Evolutionary conservation across 2,113 vertebrate species (phyloP), one percentile per base, ranked within the genome.

Genomic region (Sminthopsis crassicaudata): DNA sequence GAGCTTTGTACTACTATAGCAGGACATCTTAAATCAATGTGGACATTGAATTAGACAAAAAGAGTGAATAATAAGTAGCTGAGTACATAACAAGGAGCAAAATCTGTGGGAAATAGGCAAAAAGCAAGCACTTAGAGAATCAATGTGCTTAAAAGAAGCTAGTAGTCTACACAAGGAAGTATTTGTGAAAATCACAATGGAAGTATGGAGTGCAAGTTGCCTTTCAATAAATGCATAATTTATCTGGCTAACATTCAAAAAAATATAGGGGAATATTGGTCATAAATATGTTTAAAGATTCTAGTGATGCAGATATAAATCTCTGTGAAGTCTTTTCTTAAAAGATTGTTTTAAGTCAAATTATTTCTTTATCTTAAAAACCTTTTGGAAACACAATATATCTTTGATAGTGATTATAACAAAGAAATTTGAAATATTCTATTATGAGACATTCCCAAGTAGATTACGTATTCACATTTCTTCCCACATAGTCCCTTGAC

Each of bases 11-110:
- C 95, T 94, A 97, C 93, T 96, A 46, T 23, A 93, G 93, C 95
- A 97, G 96, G 95, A 95, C 84, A 93, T 96, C 94, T 95, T 98
- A 97, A 97, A 97, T 98, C 96, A 93, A 54, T 90, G 46, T 94
- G 46, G 94, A 22, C 92, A n/a, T 16, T 46, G 96, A 93, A 93
- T 97, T 97, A 97, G 93, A 93, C 88, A 93, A 95, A 95, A 90
- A 92, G 91, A 97, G 92, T 97, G 95, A 95, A 96, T 97, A 95
- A 93, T 95, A 97, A 97, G 93, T 96, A 96, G 91, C n/a, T 94
- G 46, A 97, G 96, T 95, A 92, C 96, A 95, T 95, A 94, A 97
- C 96, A 97, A 96, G 50, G 96, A 93, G 94, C 96, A 97, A 95
- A 93, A 94, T 95, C 96, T 46, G 1, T 46, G 46, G 23, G 89